A percentile compares a stretch with the other conserved stretches of the same genome.
These are phyloP conservation scores for Peromyscus polionotus DNA, from an alignment of 2,113 vertebrate species.

Conservation along the genomic window DNA sequence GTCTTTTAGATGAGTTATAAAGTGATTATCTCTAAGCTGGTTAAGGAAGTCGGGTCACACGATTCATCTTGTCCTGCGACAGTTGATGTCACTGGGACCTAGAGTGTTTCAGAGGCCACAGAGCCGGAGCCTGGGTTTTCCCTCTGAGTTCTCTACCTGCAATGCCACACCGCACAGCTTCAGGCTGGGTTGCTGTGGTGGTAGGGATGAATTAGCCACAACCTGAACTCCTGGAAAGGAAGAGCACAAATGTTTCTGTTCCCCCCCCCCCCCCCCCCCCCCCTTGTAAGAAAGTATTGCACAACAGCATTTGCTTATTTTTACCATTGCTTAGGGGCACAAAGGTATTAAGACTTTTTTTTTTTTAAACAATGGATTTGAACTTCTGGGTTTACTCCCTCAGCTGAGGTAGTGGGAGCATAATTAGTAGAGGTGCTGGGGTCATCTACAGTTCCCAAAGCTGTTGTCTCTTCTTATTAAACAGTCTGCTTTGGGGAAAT, in stretches of 20 bases:
- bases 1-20: conserved; percentile 44
- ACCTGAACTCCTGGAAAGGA: neutral
- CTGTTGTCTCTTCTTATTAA: neutral
- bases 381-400: neutral
- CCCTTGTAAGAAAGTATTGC: neutral
- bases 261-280: neutral
- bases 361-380: neutral
- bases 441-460: neutral
- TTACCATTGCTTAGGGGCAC: neutral
- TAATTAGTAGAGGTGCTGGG: neutral
- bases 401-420: neutral
- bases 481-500: neutral
- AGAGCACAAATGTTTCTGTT: neutral
- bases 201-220: neutral
- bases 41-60: conserved; percentile 16
- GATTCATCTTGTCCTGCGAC: neutral
- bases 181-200: neutral
- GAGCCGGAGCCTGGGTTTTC: neutral
- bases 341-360: neutral
- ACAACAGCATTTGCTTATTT: neutral
- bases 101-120: neutral
- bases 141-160: neutral
- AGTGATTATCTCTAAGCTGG: conserved; percentile 15
- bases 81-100: neutral
- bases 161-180: neutral